Evolutionary conservation across 1,140 invertebrate genomes (phyloP).

Genomic region (Lepidurus arcticus): DNA sequence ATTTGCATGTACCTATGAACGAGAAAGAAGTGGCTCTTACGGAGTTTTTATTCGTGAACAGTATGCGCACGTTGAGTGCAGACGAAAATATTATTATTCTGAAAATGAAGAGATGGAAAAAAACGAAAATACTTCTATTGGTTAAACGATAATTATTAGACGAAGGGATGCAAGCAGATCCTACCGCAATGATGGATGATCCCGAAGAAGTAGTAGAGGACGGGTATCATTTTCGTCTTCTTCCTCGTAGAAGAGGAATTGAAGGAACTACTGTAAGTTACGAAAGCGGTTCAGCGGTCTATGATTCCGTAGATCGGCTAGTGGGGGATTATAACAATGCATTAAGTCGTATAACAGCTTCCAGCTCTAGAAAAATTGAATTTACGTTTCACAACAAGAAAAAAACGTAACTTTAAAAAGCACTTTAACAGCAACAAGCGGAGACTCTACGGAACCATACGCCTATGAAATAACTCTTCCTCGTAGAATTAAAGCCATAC

Average conservation of each 20-base stretch:
- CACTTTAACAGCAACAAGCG: too few relatives aligned
- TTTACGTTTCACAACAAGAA: too few relatives aligned
- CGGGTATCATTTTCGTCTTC: too few relatives aligned
- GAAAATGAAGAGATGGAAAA: neutral
- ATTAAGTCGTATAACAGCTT: too few relatives aligned
- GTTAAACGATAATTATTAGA: neutral
- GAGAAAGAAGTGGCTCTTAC: neutral
- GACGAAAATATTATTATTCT: neutral
- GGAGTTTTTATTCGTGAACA: neutral
- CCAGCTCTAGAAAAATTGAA: too few relatives aligned
- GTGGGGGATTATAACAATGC: too few relatives aligned
- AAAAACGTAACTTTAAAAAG: too few relatives aligned
- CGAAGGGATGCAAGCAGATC: neutral
- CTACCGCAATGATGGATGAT: neutral
- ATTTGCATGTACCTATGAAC: neutral
- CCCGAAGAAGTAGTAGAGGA: neutral
- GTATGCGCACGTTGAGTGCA: neutral
- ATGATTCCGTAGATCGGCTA: neutral
- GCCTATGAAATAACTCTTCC: too few relatives aligned
- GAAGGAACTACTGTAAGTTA: neutral
- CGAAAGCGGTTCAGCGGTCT: neutral
- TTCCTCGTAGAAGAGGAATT: neutral
- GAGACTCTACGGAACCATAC: too few relatives aligned
- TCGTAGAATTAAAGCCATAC: neutral
- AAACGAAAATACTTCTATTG: neutral